Base-by-base conservation (phyloP, 2,797 vertebrate species). In the Enoplosus armatus region DNA sequence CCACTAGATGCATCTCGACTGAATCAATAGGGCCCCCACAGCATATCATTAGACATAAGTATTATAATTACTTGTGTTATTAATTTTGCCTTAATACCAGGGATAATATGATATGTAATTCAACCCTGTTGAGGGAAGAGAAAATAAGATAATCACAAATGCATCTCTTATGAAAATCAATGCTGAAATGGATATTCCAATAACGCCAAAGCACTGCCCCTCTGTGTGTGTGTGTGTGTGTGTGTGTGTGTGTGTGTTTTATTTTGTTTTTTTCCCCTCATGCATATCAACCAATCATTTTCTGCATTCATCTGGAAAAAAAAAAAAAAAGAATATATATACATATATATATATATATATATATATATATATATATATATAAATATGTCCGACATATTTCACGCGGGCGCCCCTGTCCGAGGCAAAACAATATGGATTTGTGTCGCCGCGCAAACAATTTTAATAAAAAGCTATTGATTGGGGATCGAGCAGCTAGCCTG, bases 381-480 rank as follows among this genome's bases (percentile, higher is more conserved):
- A 93, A 93, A 94, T 94, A 93, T 86, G 85, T 87, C 68, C 67
- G 47, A 87, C 89, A 90, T 94, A 91, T 94, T 94, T 94, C 92
- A 93, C 92, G 90, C 20, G 56, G 85, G 64, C 67, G 65, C 84
- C 86, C 80, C 84, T 75, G 89, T 91, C 87, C 74, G 75, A 93
- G 91, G 92, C 89, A 95, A 94, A 95, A 95, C 94, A 94, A 90
- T 94, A 96, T 96, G 92, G 95, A 96, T 96, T 95, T 96, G 94
- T 94, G 95, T 95, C 94, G 93, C 94, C 93, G 93, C 83, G 91
- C 93, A 94, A 95, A 95, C 94, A 94, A 95, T 96, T 96, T 96
- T 96, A 96, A 96, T 96, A 96, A 96, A 96, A 96, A 95, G 94
- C 88, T 94, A 96, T 96, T 88, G 96, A 96, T 95, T 89, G 90